phyloP scores from a whole-genome alignment of 2,888 invertebrate genomes.

The Ophonus ardosiacus region DNA sequence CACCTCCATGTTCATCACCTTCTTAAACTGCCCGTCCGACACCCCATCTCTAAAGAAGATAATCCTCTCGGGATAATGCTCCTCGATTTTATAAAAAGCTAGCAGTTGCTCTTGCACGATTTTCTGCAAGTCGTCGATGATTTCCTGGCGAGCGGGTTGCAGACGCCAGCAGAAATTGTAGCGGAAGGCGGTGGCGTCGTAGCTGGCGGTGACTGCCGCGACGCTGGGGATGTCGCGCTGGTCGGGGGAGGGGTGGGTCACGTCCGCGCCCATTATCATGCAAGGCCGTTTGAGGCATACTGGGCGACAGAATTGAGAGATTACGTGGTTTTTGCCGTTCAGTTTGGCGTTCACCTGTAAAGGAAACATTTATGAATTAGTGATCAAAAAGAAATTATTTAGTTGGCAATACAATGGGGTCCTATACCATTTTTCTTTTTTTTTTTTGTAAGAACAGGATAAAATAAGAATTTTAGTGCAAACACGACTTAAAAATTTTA shows the following conservation, averaged over 20 bases:
- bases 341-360: slow-evolving; percentile 85
- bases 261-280: slow-evolving; percentile 83
- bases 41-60: slow-evolving; percentile 92
- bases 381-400: too few relatives aligned
- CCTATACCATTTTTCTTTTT: too few relatives aligned
- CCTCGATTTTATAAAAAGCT: slow-evolving; percentile 75
- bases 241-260: slow-evolving; percentile 93
- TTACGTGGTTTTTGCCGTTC: slow-evolving; percentile 87
- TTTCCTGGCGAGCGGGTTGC: slow-evolving; percentile 86
- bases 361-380: too few relatives aligned
- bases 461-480: too few relatives aligned
- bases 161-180: slow-evolving; percentile 88
- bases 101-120: slow-evolving; percentile 83
- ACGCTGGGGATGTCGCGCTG: slow-evolving; percentile 82
- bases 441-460: too few relatives aligned
- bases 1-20: slow-evolving; percentile 83
- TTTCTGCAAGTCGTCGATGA: slow-evolving; percentile 84
- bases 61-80: slow-evolving; percentile 79
- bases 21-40: slow-evolving; percentile 89
- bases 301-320: slow-evolving; percentile 73
- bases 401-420: too few relatives aligned
- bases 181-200: slow-evolving; percentile 81
- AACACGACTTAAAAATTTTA: too few relatives aligned
- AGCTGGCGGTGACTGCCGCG: slow-evolving; percentile 87
- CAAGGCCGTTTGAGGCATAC: slow-evolving; percentile 75